phyloP scores from a whole-genome alignment of 2,113 vertebrate species.

The Aythya baeri region DNA sequence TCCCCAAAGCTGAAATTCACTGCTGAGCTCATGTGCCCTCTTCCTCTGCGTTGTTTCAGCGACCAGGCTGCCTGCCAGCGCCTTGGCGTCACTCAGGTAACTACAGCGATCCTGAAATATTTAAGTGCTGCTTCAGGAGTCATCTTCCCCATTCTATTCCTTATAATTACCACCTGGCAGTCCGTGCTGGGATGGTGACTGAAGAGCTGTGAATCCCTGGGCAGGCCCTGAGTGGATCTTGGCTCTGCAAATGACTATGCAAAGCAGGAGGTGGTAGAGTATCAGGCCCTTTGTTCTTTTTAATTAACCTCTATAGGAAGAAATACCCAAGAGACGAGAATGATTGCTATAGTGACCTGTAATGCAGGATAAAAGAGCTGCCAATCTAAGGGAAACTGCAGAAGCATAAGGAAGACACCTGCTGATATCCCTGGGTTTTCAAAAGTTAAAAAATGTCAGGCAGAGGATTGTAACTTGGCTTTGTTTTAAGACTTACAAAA shows the following conservation, averaged over 20 bases:
- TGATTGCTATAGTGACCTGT: neutral
- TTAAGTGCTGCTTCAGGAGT: neutral
- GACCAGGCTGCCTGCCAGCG: neutral
- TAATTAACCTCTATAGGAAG: conserved; percentile 2
- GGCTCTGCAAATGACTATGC: neutral
- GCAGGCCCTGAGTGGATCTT: neutral
- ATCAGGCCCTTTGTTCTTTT: neutral
- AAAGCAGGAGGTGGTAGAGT: neutral
- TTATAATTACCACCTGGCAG: neutral
- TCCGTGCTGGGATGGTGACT: neutral
- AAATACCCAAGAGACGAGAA: neutral
- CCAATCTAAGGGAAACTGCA: neutral
- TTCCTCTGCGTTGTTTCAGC: neutral
- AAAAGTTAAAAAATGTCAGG: neutral
- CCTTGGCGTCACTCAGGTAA: neutral
- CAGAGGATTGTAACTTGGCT: neutral
- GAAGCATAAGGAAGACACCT: neutral
- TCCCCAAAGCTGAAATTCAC: neutral
- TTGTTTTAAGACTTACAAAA: neutral
- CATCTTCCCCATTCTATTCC: neutral
- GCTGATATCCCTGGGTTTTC: neutral
- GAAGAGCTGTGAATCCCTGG: neutral
- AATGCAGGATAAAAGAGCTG: neutral
- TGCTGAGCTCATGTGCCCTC: neutral
- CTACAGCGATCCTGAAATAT: neutral